Percentiles rank a stretch among this genome's conserved stretches.
These are phyloP conservation scores for Scolopax mira DNA, from an alignment of 2,113 vertebrate genomes.

Conservation along the genomic window DNA sequence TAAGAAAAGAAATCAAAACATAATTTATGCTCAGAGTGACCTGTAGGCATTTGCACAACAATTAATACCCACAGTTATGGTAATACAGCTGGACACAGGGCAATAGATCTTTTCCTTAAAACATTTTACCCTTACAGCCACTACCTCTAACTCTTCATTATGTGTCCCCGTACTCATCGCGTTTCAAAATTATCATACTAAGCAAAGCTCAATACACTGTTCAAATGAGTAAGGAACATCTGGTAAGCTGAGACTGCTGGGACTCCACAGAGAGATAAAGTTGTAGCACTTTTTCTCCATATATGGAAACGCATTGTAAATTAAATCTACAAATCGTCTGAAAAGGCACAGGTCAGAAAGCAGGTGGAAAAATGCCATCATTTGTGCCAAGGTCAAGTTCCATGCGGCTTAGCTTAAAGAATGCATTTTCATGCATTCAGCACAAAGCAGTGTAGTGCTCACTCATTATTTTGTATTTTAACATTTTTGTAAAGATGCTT, in stretches of 20 bases:
- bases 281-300: neutral
- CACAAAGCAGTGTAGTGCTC: neutral
- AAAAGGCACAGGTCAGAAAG: conserved; percentile 21
- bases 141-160: conserved; percentile 1
- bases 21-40: conserved; percentile 12
- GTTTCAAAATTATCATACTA: conserved; percentile 48
- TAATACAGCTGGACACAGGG: neutral
- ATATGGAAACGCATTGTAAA: conserved; percentile 35
- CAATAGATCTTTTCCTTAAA: conserved; percentile 7
- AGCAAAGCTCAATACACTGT: conserved; percentile 30
- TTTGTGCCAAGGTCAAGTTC: conserved; percentile 48
- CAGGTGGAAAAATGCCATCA: neutral
- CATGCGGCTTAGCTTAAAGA: neutral
- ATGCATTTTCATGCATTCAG: neutral
- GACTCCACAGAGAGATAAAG: conserved; percentile 27
- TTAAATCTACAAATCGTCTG: neutral
- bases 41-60: conserved; percentile 8
- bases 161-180: conserved; percentile 9
- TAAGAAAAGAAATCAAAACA: conserved; percentile 13
- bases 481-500: neutral
- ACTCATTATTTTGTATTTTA: neutral
- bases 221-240: conserved; percentile 52
- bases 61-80: neutral
- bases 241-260: conserved; percentile 53
- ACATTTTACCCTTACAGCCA: neutral